Base-by-base conservation (phyloP, 1,140 invertebrate genomes). In the Sinonovacula constricta region DNA sequence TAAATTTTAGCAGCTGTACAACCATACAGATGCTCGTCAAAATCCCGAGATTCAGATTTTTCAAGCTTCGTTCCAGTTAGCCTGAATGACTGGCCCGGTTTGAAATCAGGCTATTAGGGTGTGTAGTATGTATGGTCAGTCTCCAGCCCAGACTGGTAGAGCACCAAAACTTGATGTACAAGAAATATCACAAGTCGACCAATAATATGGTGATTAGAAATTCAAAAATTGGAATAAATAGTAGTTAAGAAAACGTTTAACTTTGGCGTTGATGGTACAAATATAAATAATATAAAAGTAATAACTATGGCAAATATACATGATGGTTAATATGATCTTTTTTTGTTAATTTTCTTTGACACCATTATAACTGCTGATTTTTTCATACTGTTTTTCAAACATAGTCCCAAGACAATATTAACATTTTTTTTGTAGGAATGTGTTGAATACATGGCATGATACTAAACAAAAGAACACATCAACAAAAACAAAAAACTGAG, bases 141-240 rank as follows among this genome's bases (percentile, higher is more conserved):
- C 39, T 45, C 39, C 18, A 18, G 39, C 18, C 18, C 7, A 45
- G 39, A 45, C 39, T 18, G 39, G 18, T 7, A 56, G 34, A 70
- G 68, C 68, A 70, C 68, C 68, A 70, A 68, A 70, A 70, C 45
- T 70, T 36, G 56, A 30, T 70, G 59, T 18, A 70, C 68, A 70
- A 70, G 24, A 70, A 70, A 70, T 70, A 70, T 70, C 68, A 70
- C 68, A 70, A 7, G 26, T 24, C 56, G 59, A 59, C 59, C 45
- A 22, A 59, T 10, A 45, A 45, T 10, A 10, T 10, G 7, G 18
- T 45, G 7, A 45, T 45, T 45, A 10, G 39, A 45, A 45, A 18
- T 7, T 45, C 10, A 60, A 26, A 36, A 70, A n/a, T n/a, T 70
- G 68, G 68, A 70, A 70, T 70, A 54, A 70, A 70, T 59, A 70